Evolutionary conservation across 1,140 invertebrate species (phyloP), one percentile per base, ranked within the genome.

Genomic region (Himalopsyche phryganea): DNA sequence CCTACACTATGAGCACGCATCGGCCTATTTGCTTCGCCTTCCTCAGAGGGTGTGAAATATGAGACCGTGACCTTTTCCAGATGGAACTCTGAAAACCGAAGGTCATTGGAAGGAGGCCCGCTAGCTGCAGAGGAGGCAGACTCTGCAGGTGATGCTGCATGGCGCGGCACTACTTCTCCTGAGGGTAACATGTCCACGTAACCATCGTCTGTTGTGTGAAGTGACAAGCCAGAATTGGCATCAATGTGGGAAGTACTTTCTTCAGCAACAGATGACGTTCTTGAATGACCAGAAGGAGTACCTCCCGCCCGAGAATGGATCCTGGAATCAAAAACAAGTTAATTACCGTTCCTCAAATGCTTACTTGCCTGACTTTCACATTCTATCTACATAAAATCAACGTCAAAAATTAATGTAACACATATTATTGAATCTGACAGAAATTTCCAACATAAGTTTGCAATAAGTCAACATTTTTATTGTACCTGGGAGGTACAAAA

Each of bases 1-100:
- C 92, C 93, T 42, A 95, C 88, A 19, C 91, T 94, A 71, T 94
- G 94, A 1, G 92, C 88, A 64, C 92, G 81, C 36, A 81, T 78
- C 18, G 86, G 87, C 52, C 89, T 78, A 65, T 79, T 75, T 50
- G 69, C 69, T 51, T 80, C 72, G 58, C 80, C 79, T 14, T 85
- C 83, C 17, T 86, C 84, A 0, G 78, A 75, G 0, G 80, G 79
- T 4, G 81, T 70, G 11, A 87, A 75, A 58, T 81, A 86, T 6
- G 84, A 82, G 3, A 28, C 23, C 10, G 76, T 75, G 1, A 86
- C 85, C 69, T 87, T 86, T 44, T 88, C 85, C 15, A 87, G 67
- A 33, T 81, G 81, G 71, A 83, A 87, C 58, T 87, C 85, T 0
- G 78, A 83, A 0, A 77, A 75, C 44, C 75, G 53, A 3, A 74